Evolutionary conservation across 2,113 vertebrate species (phyloP), one percentile per base, ranked within the genome.

Genomic region (Dicentrarchus labrax): DNA sequence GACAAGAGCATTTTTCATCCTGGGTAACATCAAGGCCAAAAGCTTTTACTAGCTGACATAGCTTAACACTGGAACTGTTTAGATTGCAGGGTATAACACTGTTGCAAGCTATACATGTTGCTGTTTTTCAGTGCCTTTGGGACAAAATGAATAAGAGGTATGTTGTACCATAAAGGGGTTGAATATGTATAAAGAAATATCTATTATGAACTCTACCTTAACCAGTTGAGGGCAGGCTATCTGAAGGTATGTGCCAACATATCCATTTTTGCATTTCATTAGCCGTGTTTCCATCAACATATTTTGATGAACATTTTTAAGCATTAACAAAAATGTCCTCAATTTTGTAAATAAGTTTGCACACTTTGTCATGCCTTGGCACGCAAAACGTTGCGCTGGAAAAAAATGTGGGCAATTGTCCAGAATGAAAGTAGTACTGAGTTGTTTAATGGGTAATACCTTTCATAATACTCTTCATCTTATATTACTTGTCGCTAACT

Each of bases 21-120:
- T 9, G 43, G n/a, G n/a, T 36, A 67, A 51, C 16, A 50, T 61
- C 69, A 68, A 84, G 69, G 69, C 38, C 76, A 68, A 36, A 11
- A 5, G 54, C 68, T 61, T 84, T 61, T 73, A 78, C 21, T 38
- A 41, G 57, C 64, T 45, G 45, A 61, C 30, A 68, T 5, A 24
- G 7, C n/a, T 53, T 24, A 38, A 36, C 24, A 50, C 43, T 48
- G 72, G 36, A 47, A 24, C 48, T 45, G 62, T 56, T 16, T 47
- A 12, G 22, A 12, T 48, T 39, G 13, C 17, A 53, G 10, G 11
- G 6, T 45, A 8, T 0, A 72, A 41, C 13, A 21, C 9, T 8
- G 17, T 5, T n/a, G 17, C 2, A 21, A 6, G 11, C 12, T 47
- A 19, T 2, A 13, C 1, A 8, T 10, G 61, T 47, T 47, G 60